Base-by-base conservation (phyloP, 2,113 vertebrate species). In the Elephantulus edwardii region DNA sequence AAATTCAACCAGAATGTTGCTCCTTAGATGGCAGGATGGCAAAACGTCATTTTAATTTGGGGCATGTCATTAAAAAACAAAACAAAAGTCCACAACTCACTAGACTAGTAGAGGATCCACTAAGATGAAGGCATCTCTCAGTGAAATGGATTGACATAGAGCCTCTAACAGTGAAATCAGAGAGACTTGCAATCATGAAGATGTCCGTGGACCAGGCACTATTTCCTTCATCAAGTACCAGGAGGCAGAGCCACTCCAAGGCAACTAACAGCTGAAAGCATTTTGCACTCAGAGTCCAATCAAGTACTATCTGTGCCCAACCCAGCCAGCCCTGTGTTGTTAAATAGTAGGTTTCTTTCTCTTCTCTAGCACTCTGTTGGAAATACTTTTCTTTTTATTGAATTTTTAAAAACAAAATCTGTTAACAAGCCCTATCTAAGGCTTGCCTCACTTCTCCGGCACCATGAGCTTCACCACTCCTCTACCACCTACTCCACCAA, bases 381-480 rank as follows among this genome's bases (percentile, higher is more conserved):
- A 90, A 93, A 77, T 91, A 64, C 38, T 88, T 88, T 52, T 79
- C 48, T 83, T 50, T 88, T 88, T 44, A 83, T n/a, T 82, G 62
- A 78, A 52, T 44, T 48, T 74, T 56, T 78, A n/a, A n/a, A n/a
- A n/a, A n/a, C n/a, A n/a, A n/a, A n/a, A n/a, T n/a, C n/a, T n/a
- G n/a, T 83, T 71, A 82, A 83, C 7, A 54, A n/a, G n/a, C n/a
- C n/a, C n/a, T n/a, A n/a, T n/a, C n/a, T n/a, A n/a, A n/a, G n/a
- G n/a, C n/a, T n/a, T n/a, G n/a, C n/a, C n/a, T n/a, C n/a, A n/a
- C n/a, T n/a, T n/a, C n/a, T n/a, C n/a, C n/a, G n/a, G n/a, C n/a
- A n/a, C n/a, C n/a, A n/a, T n/a, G n/a, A n/a, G n/a, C n/a, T n/a
- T n/a, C n/a, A n/a, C n/a, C n/a, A n/a, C n/a, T n/a, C n/a, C n/a